Evolutionary conservation across 2,888 invertebrate species (phyloP).

Genomic region (Noctuana brunneofusca): DNA sequence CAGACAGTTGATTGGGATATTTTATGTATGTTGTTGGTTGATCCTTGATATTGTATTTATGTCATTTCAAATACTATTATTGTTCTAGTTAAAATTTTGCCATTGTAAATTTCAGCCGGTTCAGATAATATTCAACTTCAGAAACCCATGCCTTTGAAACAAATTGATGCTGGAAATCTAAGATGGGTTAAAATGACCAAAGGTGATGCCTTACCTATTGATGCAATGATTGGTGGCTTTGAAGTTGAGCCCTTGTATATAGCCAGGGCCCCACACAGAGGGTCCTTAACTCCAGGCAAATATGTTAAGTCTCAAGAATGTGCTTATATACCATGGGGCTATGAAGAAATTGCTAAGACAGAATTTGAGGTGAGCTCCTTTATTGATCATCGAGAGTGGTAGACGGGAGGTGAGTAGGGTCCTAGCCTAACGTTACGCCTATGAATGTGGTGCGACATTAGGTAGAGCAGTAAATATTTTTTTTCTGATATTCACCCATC

Average conservation of each 20-base stretch:
- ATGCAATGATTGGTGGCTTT: slow-evolving; percentile 86
- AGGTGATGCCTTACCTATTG: slow-evolving; percentile 84
- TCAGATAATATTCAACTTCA: slow-evolving; percentile 31
- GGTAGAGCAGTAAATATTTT: no score
- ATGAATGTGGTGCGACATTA: no score
- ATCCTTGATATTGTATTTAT: not conserved
- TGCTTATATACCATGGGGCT: slow-evolving; percentile 89
- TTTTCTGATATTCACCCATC: no score
- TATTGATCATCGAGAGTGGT: no score
- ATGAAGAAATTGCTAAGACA: slow-evolving; percentile 85
- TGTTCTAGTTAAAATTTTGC: slow-evolving; percentile 7
- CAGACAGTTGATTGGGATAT: slow-evolving; percentile 41
- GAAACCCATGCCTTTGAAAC: slow-evolving; percentile 30
- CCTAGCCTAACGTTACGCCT: no score
- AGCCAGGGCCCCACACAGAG: slow-evolving; percentile 86
- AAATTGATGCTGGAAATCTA: slow-evolving; percentile 60
- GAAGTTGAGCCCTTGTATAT: slow-evolving; percentile 85
- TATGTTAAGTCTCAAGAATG: slow-evolving; percentile 85
- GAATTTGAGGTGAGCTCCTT: slow-evolving; percentile 85
- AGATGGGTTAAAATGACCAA: slow-evolving; percentile 82
- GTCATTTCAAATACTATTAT: not conserved
- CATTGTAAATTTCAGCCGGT: slow-evolving; percentile 38
- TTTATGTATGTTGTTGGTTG: slow-evolving; percentile 46
- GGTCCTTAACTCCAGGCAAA: slow-evolving; percentile 90
- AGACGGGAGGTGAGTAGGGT: no score